phyloP scores from a whole-genome alignment of 2,888 invertebrate species.

The Phragmatobia fuliginosa region DNA sequence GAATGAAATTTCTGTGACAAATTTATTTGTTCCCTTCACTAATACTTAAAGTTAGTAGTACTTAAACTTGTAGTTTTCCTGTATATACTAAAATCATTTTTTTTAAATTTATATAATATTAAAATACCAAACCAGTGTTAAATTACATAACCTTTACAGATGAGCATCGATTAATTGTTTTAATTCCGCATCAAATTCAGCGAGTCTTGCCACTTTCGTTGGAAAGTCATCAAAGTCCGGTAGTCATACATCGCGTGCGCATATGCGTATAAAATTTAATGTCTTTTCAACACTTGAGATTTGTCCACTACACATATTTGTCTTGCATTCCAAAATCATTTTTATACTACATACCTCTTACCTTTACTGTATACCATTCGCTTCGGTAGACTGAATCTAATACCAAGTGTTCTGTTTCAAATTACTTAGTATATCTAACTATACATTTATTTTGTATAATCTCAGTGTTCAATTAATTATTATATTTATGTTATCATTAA shows the following conservation, averaged over 20 bases:
- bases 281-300: constrained; percentile 9
- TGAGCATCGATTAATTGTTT: constrained; percentile 52
- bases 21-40: background rate
- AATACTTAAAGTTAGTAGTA: too few species aligned
- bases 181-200: constrained; percentile 50
- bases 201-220: constrained; percentile 78
- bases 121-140: background rate
- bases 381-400: background rate
- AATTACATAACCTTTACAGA: constrained; percentile 1
- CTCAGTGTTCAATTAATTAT: too few species aligned
- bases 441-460: too few species aligned
- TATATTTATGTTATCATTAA: too few species aligned
- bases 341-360: too few species aligned
- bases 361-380: too few species aligned
- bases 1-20: background rate
- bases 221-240: constrained; percentile 75
- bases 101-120: too few species aligned
- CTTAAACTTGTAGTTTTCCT: too few species aligned
- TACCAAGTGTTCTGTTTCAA: background rate
- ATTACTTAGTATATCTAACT: background rate
- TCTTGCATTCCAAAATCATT: background rate
- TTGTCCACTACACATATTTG: constrained; percentile 9
- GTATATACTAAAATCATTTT: too few species aligned
- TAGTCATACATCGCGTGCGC: constrained; percentile 62
- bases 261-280: constrained; percentile 31